Evolutionary conservation across 2,888 invertebrate species (phyloP).

Genomic region (Amaurobius ferox): DNA sequence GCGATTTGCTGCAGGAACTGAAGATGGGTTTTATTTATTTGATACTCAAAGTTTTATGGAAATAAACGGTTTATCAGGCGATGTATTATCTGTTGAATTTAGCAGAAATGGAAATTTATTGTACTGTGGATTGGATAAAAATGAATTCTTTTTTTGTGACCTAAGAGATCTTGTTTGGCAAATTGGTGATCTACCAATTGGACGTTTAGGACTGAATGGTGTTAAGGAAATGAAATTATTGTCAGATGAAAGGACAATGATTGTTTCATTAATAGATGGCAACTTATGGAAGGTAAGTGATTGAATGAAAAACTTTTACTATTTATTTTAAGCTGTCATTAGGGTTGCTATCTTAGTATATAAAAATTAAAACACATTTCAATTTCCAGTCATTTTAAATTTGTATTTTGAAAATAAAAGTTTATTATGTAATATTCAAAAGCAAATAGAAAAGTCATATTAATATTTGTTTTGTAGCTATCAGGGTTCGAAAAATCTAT

Average conservation of each 20-base stretch:
- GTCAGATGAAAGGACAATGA: constrained; percentile 1
- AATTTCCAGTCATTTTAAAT: too few species aligned
- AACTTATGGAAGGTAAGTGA: neutral
- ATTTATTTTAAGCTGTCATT: too few species aligned
- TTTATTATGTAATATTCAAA: too few species aligned
- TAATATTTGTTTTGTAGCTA: too few species aligned
- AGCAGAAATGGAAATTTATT: neutral
- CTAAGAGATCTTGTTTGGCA: neutral
- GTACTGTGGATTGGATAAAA: constrained; percentile 1
- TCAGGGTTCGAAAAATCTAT: too few species aligned
- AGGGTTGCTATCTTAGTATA: too few species aligned
- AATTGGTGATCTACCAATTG: neutral
- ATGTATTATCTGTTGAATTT: neutral
- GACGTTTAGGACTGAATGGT: too few species aligned
- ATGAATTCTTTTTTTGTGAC: neutral
- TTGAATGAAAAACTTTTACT: neutral
- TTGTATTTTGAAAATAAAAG: too few species aligned
- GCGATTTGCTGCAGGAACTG: neutral
- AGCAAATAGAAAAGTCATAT: too few species aligned
- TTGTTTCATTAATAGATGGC: neutral
- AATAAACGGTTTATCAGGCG: neutral
- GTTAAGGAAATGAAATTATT: constrained; percentile 11
- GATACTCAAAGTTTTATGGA: neutral
- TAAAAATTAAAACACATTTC: too few species aligned
- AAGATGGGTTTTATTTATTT: neutral